Evolutionary conservation across 2,113 vertebrate genomes (phyloP).

Genomic region (Strix aluco): DNA sequence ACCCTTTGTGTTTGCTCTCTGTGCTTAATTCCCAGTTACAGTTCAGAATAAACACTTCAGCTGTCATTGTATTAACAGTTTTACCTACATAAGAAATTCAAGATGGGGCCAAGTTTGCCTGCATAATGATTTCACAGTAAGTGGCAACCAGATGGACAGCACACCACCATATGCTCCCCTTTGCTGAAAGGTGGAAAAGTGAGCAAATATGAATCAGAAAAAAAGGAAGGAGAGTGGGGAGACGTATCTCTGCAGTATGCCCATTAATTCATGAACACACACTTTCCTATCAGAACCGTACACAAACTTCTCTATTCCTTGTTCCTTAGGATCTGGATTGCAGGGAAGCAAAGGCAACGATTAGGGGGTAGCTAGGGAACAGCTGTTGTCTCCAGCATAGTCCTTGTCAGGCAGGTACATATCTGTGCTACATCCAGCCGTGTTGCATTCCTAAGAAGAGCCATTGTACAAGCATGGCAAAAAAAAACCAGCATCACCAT

Average conservation of each 20-base stretch:
- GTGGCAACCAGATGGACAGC: slow-evolving; percentile 49
- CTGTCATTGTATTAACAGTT: slow-evolving; percentile 17
- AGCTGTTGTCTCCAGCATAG: neutral
- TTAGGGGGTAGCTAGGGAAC: neutral
- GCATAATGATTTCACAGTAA: slow-evolving; percentile 27
- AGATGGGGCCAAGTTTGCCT: slow-evolving; percentile 25
- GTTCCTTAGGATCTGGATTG: accelerated
- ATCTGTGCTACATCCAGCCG: neutral
- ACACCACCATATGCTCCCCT: slow-evolving; percentile 32
- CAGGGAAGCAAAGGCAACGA: neutral
- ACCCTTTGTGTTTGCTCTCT: neutral
- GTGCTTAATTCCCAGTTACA: neutral
- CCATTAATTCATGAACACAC: neutral
- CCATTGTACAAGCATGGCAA: accelerated
- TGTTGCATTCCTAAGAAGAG: accelerated
- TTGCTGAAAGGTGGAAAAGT: slow-evolving; percentile 11
- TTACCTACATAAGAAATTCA: slow-evolving; percentile 4
- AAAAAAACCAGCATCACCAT: neutral
- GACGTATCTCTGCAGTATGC: neutral
- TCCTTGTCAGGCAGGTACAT: neutral
- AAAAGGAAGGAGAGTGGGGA: neutral
- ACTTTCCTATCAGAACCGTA: neutral
- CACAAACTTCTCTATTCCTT: neutral
- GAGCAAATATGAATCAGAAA: neutral
- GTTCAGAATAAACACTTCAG: slow-evolving; percentile 11